A percentile compares a stretch with the other conserved stretches of the same genome.
These are phyloP conservation scores for Drosophila ironensis DNA, from an alignment of 1,140 invertebrate genomes.

Conservation along the genomic window DNA sequence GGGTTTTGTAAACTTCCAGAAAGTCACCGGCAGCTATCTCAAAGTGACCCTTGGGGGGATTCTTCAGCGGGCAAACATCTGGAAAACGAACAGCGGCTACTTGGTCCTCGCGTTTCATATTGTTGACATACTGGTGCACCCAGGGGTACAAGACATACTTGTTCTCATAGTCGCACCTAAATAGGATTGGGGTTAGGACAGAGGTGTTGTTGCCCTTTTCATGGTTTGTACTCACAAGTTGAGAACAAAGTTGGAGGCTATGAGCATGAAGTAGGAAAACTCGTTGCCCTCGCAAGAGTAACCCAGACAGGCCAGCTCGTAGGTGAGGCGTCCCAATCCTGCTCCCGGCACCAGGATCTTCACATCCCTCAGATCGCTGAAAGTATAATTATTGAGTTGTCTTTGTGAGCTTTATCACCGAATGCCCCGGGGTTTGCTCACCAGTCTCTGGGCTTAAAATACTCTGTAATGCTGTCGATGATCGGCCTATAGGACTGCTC, in stretches of 20 bases:
- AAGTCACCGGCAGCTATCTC: slow-evolving; percentile 98
- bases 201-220: too few relatives aligned
- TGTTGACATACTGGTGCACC: slow-evolving; percentile 96
- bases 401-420: too few relatives aligned
- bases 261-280: slow-evolving; percentile 98
- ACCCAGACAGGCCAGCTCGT: slow-evolving; percentile 94
- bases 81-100: slow-evolving; percentile 91
- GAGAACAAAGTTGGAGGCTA: slow-evolving; percentile 97
- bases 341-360: slow-evolving; percentile 96
- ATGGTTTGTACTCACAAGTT: slow-evolving; percentile 87
- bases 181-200: too few relatives aligned
- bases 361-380: slow-evolving; percentile 84
- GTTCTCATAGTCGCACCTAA: slow-evolving; percentile 71
- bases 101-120: slow-evolving; percentile 91
- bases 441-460: slow-evolving; percentile 86
- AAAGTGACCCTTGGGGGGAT: slow-evolving; percentile 85
- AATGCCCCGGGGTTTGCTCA: slow-evolving; percentile 27
- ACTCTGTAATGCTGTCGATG: slow-evolving; percentile 89
- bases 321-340: slow-evolving; percentile 95
- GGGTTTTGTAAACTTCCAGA: slow-evolving; percentile 90
- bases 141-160: slow-evolving; percentile 89
- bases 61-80: slow-evolving; percentile 92
- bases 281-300: slow-evolving; percentile 98
- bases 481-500: slow-evolving; percentile 95
- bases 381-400: neutral